Evolutionary conservation across 2,113 vertebrate species (phyloP).

Genomic region (Xiphophorus maculatus): DNA sequence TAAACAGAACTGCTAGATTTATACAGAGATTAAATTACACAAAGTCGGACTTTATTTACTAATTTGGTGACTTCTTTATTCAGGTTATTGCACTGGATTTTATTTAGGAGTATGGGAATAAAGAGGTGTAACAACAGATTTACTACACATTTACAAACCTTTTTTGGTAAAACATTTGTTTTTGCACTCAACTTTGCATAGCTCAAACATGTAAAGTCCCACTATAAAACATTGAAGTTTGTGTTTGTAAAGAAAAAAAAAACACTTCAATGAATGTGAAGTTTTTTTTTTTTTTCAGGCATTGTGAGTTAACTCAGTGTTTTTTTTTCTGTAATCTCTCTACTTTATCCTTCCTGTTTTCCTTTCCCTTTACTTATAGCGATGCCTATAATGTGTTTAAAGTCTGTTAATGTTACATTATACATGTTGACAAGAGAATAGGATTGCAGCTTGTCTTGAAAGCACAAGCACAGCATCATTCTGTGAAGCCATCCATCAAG

Average conservation of each 20-base stretch:
- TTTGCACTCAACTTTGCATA: not conserved
- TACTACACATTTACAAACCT: not conserved
- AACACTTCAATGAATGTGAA: not conserved
- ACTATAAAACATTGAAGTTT: not conserved
- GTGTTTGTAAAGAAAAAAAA: not conserved
- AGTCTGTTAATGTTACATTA: constrained; percentile 54
- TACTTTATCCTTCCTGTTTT: constrained; percentile 16
- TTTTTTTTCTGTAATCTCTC: constrained; percentile 16
- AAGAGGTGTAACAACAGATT: no score
- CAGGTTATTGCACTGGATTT: not conserved
- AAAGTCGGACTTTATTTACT: not conserved
- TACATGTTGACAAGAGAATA: constrained; percentile 41
- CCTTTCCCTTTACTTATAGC: constrained; percentile 32
- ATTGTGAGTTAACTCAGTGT: constrained; percentile 9
- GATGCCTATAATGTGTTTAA: constrained; percentile 50
- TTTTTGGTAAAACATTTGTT: not conserved
- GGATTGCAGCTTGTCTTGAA: constrained; percentile 36
- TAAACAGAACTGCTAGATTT: not conserved
- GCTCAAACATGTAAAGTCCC: no score
- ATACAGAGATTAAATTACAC: not conserved
- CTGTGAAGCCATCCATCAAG: constrained; percentile 58
- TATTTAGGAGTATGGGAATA: not conserved
- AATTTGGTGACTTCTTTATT: not conserved
- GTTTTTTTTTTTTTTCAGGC: not conserved
- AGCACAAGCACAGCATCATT: constrained; percentile 44